Percentiles rank a stretch among this genome's conserved stretches.
These are phyloP conservation scores for Balanococcus diminutus DNA, from an alignment of 2,888 invertebrate species.

Conservation along the genomic window DNA sequence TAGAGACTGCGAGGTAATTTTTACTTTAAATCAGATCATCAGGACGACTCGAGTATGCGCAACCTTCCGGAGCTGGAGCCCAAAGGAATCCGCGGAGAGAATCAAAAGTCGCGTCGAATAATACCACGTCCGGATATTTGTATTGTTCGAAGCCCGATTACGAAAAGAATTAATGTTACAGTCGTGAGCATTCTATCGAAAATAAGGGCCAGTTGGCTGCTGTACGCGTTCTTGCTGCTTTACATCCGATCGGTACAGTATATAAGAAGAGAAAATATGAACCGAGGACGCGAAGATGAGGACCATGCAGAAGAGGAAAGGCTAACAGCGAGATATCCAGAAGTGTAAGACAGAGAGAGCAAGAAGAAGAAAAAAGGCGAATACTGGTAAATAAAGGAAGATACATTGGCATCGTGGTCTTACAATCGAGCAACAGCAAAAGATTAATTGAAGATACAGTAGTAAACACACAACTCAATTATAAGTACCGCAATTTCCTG, in stretches of 20 bases:
- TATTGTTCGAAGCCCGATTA: constrained; percentile 20
- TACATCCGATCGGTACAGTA: background rate
- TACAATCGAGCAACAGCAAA: constrained; percentile 41
- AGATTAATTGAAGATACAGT: constrained; percentile 52
- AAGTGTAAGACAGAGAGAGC: background rate
- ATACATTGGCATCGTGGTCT: constrained; percentile 8
- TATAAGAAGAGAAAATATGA: constrained; percentile 37
- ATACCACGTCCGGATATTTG: background rate
- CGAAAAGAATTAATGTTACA: constrained; percentile 21
- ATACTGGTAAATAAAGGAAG: constrained; percentile 39
- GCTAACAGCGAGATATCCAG: too few relatives aligned
- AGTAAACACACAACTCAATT: constrained; percentile 54
- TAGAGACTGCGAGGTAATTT: background rate
- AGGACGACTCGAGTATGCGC: background rate
- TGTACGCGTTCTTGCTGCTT: background rate
- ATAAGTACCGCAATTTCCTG: constrained; percentile 49
- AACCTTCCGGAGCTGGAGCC: background rate
- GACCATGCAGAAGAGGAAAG: background rate
- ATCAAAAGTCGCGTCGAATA: background rate
- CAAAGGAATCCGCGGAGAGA: background rate
- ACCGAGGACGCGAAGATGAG: background rate
- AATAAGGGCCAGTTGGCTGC: background rate
- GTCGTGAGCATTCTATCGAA: constrained; percentile 28
- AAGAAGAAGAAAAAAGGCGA: background rate
- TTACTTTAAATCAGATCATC: background rate